Percentiles rank a stretch among this genome's conserved stretches.
phyloP scores from a whole-genome alignment of 2,888 invertebrate species.

The Ceriagrion tenellum region DNA sequence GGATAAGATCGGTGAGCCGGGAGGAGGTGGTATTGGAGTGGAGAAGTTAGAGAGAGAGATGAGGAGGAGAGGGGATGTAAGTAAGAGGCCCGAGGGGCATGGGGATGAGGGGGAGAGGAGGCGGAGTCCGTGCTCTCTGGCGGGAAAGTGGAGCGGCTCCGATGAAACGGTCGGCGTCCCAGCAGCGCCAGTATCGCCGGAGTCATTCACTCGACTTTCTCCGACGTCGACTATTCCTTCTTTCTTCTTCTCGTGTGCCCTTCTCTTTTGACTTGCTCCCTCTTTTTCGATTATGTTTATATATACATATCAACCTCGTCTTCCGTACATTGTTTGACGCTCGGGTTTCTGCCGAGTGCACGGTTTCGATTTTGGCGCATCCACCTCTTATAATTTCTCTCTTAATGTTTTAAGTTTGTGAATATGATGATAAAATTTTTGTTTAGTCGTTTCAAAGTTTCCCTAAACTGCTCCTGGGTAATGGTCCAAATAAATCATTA shows the following conservation, averaged over 20 bases:
- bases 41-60: not conserved
- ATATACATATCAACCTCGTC: not conserved
- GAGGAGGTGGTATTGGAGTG: not conserved
- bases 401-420: too few relatives aligned
- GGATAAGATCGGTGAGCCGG: not conserved
- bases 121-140: not conserved
- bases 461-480: too few relatives aligned
- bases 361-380: too few relatives aligned
- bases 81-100: not conserved
- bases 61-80: not conserved
- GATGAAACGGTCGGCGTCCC: slow-evolving; percentile 29
- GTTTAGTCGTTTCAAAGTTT: too few relatives aligned
- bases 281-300: not conserved
- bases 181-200: slow-evolving; percentile 28
- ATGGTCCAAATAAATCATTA: too few relatives aligned
- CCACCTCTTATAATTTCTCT: too few relatives aligned
- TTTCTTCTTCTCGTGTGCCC: too few relatives aligned
- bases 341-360: too few relatives aligned
- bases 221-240: not conserved
- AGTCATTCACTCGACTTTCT: slow-evolving; percentile 68
- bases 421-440: too few relatives aligned
- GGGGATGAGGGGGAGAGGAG: not conserved
- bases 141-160: slow-evolving; percentile 52
- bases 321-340: not conserved
- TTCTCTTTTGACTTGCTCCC: not conserved